phyloP scores from a whole-genome alignment of 2,113 vertebrate genomes.

The Phalacrocorax carbo region DNA sequence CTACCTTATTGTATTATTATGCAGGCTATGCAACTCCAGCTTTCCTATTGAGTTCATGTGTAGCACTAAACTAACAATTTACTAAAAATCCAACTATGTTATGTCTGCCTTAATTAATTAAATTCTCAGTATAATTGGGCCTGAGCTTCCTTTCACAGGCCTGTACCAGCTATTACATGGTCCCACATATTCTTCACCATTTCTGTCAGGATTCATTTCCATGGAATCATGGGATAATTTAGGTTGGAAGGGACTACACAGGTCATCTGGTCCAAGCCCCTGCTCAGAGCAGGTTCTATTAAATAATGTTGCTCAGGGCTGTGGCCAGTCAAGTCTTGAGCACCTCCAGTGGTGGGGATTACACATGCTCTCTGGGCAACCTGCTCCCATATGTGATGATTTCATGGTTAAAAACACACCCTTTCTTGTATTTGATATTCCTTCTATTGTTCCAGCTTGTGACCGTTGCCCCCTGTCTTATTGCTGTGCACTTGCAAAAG shows the following conservation, averaged over 20 bases:
- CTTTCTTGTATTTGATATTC: background rate
- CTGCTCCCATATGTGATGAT: background rate
- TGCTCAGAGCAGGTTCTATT: background rate
- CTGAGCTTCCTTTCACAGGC: background rate
- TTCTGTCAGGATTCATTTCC: background rate
- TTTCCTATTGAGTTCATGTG: background rate
- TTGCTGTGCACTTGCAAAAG: background rate
- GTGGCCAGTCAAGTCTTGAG: background rate
- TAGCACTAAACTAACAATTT: slow-evolving; percentile 43
- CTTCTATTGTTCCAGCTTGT: background rate
- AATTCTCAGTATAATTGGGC: slow-evolving; percentile 19
- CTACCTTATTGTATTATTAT: slow-evolving; percentile 60
- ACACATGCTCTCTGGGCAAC: background rate
- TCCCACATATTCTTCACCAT: background rate
- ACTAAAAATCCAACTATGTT: slow-evolving; percentile 35
- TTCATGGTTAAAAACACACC: background rate
- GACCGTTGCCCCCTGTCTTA: background rate
- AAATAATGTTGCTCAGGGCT: background rate
- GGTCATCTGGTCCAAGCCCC: background rate
- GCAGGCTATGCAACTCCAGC: slow-evolving; percentile 23
- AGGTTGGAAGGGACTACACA: background rate
- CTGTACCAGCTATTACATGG: background rate
- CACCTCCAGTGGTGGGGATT: background rate
- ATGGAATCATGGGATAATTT: background rate
- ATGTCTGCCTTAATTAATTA: slow-evolving; percentile 38